Evolutionary conservation across 2,888 invertebrate species (phyloP), one percentile per base, ranked within the genome.

Genomic region (Raillietiella orientalis): DNA sequence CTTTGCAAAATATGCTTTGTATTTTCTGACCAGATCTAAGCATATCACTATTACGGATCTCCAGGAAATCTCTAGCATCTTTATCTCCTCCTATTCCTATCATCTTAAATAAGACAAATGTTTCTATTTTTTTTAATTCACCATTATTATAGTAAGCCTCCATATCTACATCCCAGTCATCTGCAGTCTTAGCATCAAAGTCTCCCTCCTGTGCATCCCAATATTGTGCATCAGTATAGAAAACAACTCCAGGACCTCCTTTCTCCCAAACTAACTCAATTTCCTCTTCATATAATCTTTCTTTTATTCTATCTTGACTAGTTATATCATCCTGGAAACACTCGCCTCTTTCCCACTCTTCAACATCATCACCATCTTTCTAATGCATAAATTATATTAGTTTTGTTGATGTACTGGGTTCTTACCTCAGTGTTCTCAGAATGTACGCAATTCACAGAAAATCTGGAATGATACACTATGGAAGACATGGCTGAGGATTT

Each of bases 121-220:
- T 14, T 24, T 9, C 5, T 5, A 16, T 10, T 19, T 17, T 11
- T 24, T 22, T 5, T 20, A 16, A 15, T 25, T 27, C 32, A 37
- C 40, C 41, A 30, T 37, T 36, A 29, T 50, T 49, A 32, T 52
- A 50, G 37, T 55, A 57, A 2, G 41, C 44, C 31, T 47, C 44
- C 45, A 51, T 53, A 34, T 57, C 56, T 2, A 58, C 47, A 38
- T 58, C 56, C 49, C 52, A 53, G 34, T 58, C 56, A 38, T 56
- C 56, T 3, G 52, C 44, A 27, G 53, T 54, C 33, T 46, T 45
- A 35, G 50, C 55, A 37, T 56, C 56, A 38, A 54, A 52, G 36
- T 48, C 41, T 33, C 47, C 52, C 31, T 51, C 48, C 30, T 44
- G 38, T 26, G 42, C 43, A 29, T 52, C 45, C 56, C 56, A 57